Evolutionary conservation across 37 sponge, comb jelly and placozoan genomes (phyloP).

Genomic region (Lycopodina hypogea): DNA sequence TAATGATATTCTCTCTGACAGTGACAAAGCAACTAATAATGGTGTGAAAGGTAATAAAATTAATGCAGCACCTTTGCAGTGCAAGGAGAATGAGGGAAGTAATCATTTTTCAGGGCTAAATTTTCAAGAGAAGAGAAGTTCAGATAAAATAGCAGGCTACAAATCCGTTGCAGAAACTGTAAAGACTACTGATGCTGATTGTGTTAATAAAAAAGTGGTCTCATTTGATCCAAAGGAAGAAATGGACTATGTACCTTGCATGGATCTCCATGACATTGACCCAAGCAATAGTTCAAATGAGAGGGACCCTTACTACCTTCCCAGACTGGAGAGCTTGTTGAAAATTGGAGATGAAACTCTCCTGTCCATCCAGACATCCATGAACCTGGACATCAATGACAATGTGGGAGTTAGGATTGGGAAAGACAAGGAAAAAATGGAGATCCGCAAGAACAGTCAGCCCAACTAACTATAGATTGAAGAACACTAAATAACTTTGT

Average conservation of each 20-base stretch:
- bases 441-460: no score
- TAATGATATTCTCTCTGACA: background rate
- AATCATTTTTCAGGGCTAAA: background rate
- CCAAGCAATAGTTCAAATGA: background rate
- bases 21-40: background rate
- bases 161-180: background rate
- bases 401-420: background rate
- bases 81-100: no score
- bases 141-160: background rate
- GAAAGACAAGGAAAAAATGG: background rate
- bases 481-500: no score
- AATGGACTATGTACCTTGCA: background rate
- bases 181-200: background rate
- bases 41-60: no score
- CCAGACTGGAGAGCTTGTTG: conserved; percentile 7
- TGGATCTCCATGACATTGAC: conserved; percentile 13
- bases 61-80: no score
- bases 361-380: background rate
- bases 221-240: background rate
- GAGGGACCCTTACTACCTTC: conserved; percentile 7
- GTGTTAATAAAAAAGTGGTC: background rate
- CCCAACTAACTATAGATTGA: no score
- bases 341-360: conserved; percentile 1
- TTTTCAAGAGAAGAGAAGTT: background rate
- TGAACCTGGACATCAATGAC: conserved; percentile 11